These are phyloP conservation scores for Alcedo quadribrachys DNA, from an alignment of 2,797 vertebrate genomes.

Conservation along the genomic window DNA sequence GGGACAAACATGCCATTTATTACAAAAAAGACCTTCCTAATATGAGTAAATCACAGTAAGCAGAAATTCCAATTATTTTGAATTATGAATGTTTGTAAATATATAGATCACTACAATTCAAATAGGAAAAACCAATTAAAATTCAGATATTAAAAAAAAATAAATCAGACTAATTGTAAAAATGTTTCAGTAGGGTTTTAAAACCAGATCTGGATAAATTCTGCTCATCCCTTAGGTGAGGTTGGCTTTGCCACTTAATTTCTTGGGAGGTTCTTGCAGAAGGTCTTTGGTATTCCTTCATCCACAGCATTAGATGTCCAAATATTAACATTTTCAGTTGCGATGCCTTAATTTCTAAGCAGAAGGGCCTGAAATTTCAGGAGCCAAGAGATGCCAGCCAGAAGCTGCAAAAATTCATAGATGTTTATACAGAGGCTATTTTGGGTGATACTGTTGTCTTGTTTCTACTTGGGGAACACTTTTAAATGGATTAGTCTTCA, in stretches of 20 bases:
- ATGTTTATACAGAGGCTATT: slow-evolving; percentile 66
- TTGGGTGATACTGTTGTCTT: slow-evolving; percentile 61
- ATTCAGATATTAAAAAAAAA: background rate
- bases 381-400: slow-evolving; percentile 67
- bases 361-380: slow-evolving; percentile 74
- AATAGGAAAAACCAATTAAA: background rate
- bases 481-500: slow-evolving; percentile 63
- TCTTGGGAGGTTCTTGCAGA: slow-evolving; percentile 71
- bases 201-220: background rate
- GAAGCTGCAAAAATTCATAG: slow-evolving; percentile 33
- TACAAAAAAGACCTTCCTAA: slow-evolving; percentile 56
- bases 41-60: slow-evolving; percentile 27
- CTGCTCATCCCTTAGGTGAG: background rate
- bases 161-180: background rate
- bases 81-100: slow-evolving; percentile 58
- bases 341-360: slow-evolving; percentile 83
- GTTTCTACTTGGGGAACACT: slow-evolving; percentile 67
- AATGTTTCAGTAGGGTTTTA: background rate
- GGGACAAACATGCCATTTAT: background rate
- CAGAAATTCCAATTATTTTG: slow-evolving; percentile 50
- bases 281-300: slow-evolving; percentile 88
- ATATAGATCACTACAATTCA: slow-evolving; percentile 7
- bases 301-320: slow-evolving; percentile 88
- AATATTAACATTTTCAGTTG: slow-evolving; percentile 78
- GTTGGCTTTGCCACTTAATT: slow-evolving; percentile 45